Evolutionary conservation across 2,113 vertebrate species (phyloP).

Genomic region (Aythya baeri): DNA sequence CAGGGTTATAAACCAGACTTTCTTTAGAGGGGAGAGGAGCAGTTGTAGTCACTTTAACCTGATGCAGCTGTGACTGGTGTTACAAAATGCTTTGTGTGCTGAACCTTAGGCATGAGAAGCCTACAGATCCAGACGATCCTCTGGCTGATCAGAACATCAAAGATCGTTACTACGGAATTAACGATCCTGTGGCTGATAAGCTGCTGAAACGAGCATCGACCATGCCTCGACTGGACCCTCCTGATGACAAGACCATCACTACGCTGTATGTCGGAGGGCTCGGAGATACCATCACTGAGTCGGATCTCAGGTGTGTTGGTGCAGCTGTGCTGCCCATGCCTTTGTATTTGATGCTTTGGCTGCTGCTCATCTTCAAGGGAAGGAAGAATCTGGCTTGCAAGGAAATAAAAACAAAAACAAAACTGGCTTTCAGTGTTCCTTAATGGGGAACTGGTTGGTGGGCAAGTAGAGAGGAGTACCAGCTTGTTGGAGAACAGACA

Average conservation of each 20-base stretch:
- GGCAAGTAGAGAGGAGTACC: constrained; percentile 26
- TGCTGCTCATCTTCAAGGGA: neutral
- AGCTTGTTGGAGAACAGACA: constrained; percentile 2
- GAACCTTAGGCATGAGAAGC: constrained; percentile 91
- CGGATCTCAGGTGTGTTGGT: constrained; percentile 88
- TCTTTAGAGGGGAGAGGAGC: neutral
- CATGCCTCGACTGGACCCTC: constrained; percentile 95
- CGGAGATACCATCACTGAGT: constrained; percentile 93
- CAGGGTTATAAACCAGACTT: neutral
- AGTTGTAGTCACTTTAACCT: neutral
- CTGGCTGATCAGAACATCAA: constrained; percentile 99
- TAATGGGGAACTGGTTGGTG: neutral
- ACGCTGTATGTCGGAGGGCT: constrained; percentile 95
- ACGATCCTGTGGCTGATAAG: constrained; percentile 97
- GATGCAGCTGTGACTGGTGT: neutral
- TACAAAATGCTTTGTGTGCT: neutral
- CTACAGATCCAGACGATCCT: constrained; percentile 97
- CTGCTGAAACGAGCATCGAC: constrained; percentile 94
- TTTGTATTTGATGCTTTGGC: neutral
- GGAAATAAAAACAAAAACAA: neutral
- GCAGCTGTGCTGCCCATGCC: neutral
- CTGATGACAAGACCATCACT: constrained; percentile 95
- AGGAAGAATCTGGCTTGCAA: neutral
- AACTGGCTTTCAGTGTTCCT: neutral
- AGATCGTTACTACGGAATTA: constrained; percentile 97